Base-by-base conservation (phyloP, 2,888 invertebrate genomes). In the Apantesis nais region DNA sequence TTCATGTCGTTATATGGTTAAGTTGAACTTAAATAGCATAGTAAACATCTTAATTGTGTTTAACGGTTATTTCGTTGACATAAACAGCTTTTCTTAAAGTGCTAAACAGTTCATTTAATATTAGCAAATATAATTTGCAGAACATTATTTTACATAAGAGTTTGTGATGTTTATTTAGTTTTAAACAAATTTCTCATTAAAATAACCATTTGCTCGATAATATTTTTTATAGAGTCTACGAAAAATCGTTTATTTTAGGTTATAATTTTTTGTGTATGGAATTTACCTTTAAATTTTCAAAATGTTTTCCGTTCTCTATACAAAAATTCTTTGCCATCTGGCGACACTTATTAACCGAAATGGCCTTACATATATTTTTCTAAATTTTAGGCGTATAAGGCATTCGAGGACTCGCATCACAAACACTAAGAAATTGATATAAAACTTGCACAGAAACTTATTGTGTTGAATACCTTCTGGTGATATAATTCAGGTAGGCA, bases 1-100 rank as follows among this genome's bases (percentile, higher is more conserved):
- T 62, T 62, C 12, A 68, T 55, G 52, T 52, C 41, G 44, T 29
- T 60, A 44, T 65, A 29, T 25, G 41, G 12, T 25, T 34, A 60
- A 44, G 31, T 48, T 55, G 25, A 37, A 8, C 65, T 61, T 65
- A n/a, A 65, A 34, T 52, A 29, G 52, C 48, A 29, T 39, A 71
- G 66, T 68, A 52, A 71, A 74, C 72, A 68, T 72, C 65, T 76
- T 73, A 76, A 74, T 79, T 79, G 77, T 68, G 68, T 34, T 74
- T 62, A 72, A 66, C 25, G 52, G 34, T 68, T 39, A 52, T 71
- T 61, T 39, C 58, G 22, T 64, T 79, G 48, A 31, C 71, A 48
- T 61, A 34, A 41, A 31, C 61, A 48, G 34, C 39, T 69, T 65
- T 71, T 66, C 37, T 70, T 71, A 58, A 70, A 61, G 31, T 25